A percentile compares a stretch with the other conserved stretches of the same genome.
Conservation (phyloP, 2,113 vertebrate species). For the Propithecus coquereli region DNA sequence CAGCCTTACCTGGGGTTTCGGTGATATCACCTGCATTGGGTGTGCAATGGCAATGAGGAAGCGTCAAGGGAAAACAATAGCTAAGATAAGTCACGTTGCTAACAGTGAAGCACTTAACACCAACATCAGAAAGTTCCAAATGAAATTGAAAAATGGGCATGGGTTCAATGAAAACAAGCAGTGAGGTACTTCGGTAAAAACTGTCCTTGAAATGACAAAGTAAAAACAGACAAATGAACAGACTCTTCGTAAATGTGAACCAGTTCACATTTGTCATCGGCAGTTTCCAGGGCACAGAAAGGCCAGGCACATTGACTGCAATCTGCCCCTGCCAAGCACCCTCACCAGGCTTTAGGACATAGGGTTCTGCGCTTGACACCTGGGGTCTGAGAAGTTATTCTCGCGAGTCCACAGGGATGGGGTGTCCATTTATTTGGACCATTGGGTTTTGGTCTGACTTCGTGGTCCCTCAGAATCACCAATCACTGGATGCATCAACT, state of each 20-base stretch:
- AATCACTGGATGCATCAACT: not conserved
- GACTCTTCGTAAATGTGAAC: slow-evolving; percentile 34
- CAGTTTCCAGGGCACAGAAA: not conserved
- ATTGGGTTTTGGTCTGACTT: not conserved
- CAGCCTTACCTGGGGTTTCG: slow-evolving; percentile 93
- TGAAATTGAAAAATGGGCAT: slow-evolving; percentile 80
- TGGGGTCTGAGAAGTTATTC: not conserved
- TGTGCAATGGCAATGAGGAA: slow-evolving; percentile 89
- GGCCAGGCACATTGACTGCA: not conserved
- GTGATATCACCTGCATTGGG: slow-evolving; percentile 90
- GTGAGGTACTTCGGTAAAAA: slow-evolving; percentile 73
- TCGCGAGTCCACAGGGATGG: not conserved
- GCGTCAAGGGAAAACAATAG: slow-evolving; percentile 87
- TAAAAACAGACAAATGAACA: slow-evolving; percentile 23
- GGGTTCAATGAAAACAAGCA: slow-evolving; percentile 79
- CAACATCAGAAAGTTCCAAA: slow-evolving; percentile 81
- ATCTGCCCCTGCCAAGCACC: not conserved
- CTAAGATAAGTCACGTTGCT: slow-evolving; percentile 84
- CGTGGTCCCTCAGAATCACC: not conserved
- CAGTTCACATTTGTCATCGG: slow-evolving; percentile 3
- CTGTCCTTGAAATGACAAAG: slow-evolving; percentile 61
- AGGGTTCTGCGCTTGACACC: not conserved
- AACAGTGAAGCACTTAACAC: slow-evolving; percentile 77
- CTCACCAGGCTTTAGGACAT: not conserved
- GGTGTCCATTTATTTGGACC: not conserved